phyloP scores from a whole-genome alignment of 2,888 invertebrate species.

The Ligdia adustata region DNA sequence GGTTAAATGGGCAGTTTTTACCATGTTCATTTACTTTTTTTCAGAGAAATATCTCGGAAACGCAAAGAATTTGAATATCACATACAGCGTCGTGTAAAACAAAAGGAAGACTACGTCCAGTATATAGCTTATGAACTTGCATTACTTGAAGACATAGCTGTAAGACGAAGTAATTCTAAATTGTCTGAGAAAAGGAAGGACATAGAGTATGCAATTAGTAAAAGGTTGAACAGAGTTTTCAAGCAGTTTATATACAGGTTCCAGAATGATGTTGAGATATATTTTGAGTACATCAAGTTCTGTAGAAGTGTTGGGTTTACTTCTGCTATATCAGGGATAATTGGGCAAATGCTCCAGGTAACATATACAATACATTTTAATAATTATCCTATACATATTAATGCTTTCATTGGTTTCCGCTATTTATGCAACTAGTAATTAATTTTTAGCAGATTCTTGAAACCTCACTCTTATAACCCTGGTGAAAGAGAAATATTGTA shows the following conservation, averaged over 20 bases:
- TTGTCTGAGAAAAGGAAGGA: slow-evolving; percentile 85
- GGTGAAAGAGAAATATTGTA: no score
- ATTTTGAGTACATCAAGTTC: slow-evolving; percentile 92
- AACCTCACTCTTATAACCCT: no score
- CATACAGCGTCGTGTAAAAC: slow-evolving; percentile 86
- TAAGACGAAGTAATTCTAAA: slow-evolving; percentile 83
- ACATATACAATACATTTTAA: no score
- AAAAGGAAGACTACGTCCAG: slow-evolving; percentile 87
- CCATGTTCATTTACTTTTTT: background rate
- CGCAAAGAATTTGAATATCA: slow-evolving; percentile 89
- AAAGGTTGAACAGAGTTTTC: slow-evolving; percentile 89
- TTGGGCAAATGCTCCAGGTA: slow-evolving; percentile 86
- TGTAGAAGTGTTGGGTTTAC: slow-evolving; percentile 86
- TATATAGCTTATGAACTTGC: slow-evolving; percentile 89
- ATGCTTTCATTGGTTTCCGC: no score
- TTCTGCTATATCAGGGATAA: slow-evolving; percentile 80
- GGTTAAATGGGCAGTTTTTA: slow-evolving; percentile 4
- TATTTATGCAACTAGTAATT: no score
- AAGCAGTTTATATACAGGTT: slow-evolving; percentile 88
- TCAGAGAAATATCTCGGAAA: slow-evolving; percentile 87
- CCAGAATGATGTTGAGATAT: slow-evolving; percentile 88
- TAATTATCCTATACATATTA: no score
- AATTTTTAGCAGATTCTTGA: no score
- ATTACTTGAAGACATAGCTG: slow-evolving; percentile 86
- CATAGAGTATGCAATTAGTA: slow-evolving; percentile 87